Conservation (phyloP, 2,888 invertebrate genomes). For the Cephus pygmeus region DNA sequence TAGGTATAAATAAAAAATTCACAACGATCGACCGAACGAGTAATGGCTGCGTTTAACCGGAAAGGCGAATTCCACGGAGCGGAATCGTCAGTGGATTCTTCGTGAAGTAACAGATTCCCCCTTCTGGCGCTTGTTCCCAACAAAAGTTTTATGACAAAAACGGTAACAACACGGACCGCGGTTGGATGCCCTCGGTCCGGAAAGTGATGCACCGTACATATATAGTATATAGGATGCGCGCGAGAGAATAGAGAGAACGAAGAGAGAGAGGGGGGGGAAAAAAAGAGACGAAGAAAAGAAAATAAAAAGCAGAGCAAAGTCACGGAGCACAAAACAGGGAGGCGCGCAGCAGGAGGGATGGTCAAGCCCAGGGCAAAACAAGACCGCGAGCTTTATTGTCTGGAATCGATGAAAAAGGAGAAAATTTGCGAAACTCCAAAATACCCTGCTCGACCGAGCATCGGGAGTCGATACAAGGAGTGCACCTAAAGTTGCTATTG, state of each 20-base stretch:
- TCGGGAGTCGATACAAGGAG: neutral
- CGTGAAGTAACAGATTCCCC: neutral
- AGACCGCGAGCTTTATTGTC: slow-evolving; percentile 57
- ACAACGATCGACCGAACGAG: neutral
- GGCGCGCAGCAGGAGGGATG: slow-evolving; percentile 43
- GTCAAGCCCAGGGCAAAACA: slow-evolving; percentile 56
- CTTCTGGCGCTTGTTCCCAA: neutral
- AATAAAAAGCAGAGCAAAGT: slow-evolving; percentile 32
- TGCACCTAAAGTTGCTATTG: neutral
- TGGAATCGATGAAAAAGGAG: slow-evolving; percentile 59
- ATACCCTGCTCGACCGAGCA: neutral
- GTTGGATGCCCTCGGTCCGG: slow-evolving; percentile 14
- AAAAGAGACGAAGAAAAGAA: slow-evolving; percentile 14
- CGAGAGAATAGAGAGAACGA: slow-evolving; percentile 20
- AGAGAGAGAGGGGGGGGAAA: slow-evolving; percentile 8
- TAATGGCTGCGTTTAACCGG: neutral
- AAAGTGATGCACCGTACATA: neutral
- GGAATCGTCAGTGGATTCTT: neutral
- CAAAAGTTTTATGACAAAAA: slow-evolving; percentile 2
- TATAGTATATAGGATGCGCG: slow-evolving; percentile 2
- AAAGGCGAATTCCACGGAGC: neutral
- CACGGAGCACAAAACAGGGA: slow-evolving; percentile 44
- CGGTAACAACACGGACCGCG: slow-evolving; percentile 18
- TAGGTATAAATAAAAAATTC: neutral
- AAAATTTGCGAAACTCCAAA: slow-evolving; percentile 27